Conservation (phyloP, 2,888 invertebrate genomes). For the Drosophila rellima region DNA sequence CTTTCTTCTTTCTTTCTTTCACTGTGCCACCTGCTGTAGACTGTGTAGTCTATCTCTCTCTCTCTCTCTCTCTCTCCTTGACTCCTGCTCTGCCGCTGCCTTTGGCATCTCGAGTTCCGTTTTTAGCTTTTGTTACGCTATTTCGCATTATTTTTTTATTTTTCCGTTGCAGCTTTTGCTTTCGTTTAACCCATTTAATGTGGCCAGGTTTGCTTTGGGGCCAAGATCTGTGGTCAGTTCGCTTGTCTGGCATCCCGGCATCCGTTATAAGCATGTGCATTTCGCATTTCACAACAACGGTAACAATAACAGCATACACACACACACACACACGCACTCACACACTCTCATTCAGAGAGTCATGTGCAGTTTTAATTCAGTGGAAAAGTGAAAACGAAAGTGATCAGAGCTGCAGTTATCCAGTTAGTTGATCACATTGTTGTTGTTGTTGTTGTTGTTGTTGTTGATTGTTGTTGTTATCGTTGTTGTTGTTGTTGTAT, state of each 20-base stretch:
- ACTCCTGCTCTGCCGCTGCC: background rate
- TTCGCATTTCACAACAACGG: constrained; percentile 43
- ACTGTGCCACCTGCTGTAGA: constrained; percentile 70
- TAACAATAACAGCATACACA: constrained; percentile 43
- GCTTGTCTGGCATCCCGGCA: constrained; percentile 34
- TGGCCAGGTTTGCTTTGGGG: constrained; percentile 21
- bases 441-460: background rate
- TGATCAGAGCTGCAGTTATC: constrained; percentile 63
- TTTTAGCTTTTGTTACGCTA: constrained; percentile 64
- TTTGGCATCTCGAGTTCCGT: constrained; percentile 63
- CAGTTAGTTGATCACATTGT: constrained; percentile 56
- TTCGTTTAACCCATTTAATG: constrained; percentile 82
- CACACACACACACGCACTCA: constrained; percentile 9
- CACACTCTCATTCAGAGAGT: constrained; percentile 1
- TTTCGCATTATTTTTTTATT: constrained; percentile 53
- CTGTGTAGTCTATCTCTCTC: constrained; percentile 21
- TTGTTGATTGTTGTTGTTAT: background rate
- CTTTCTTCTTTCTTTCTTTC: constrained; percentile 74
- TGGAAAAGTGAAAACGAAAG: constrained; percentile 83
- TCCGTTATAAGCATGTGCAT: constrained; percentile 65
- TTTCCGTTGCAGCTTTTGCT: constrained; percentile 62
- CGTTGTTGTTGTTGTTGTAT: background rate
- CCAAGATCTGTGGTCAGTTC: constrained; percentile 24
- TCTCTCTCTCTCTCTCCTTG: background rate
- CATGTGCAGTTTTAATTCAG: constrained; percentile 72